Conservation (phyloP, 1,140 invertebrate species). For the Steinernema feltiae region DNA sequence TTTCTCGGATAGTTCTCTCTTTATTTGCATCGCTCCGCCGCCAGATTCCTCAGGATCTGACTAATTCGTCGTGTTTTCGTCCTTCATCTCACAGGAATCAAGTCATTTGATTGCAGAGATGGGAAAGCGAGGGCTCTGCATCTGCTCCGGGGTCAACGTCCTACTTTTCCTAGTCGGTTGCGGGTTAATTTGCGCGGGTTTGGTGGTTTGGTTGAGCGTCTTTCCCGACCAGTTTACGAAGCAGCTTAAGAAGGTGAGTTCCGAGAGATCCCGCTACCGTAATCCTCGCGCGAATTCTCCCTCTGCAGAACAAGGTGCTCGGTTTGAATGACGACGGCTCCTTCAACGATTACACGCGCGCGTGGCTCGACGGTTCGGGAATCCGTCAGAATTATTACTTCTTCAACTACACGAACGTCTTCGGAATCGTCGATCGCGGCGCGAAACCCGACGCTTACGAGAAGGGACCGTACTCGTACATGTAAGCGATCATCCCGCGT, state of each 20-base stretch:
- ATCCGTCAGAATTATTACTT: conserved; percentile 4
- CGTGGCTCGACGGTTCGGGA: conserved; percentile 12
- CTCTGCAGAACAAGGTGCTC: conserved; percentile 28
- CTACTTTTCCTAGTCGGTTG: conserved; percentile 21
- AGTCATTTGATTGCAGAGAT: not conserved
- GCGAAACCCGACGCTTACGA: conserved; percentile 27
- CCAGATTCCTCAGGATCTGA: not conserved
- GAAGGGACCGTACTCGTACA: conserved; percentile 34
- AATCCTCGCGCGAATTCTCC: not conserved
- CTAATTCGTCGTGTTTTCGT: not conserved
- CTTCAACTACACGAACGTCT: conserved; percentile 31
- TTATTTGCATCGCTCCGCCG: not conserved
- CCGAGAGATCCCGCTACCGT: not conserved
- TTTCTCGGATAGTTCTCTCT: not conserved
- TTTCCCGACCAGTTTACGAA: conserved; percentile 17
- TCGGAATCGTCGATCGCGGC: conserved; percentile 30
- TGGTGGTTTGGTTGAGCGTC: conserved; percentile 21
- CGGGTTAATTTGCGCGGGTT: conserved; percentile 18
- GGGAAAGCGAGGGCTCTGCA: not conserved
- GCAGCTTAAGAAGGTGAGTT: not conserved
- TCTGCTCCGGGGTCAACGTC: not conserved
- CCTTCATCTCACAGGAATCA: not conserved
- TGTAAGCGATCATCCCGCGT: conserved; percentile 6
- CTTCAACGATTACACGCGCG: conserved; percentile 22
- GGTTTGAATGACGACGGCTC: conserved; percentile 32